Evolutionary conservation across 2,888 invertebrate species (phyloP).

Genomic region (Lumbricus terrestris): DNA sequence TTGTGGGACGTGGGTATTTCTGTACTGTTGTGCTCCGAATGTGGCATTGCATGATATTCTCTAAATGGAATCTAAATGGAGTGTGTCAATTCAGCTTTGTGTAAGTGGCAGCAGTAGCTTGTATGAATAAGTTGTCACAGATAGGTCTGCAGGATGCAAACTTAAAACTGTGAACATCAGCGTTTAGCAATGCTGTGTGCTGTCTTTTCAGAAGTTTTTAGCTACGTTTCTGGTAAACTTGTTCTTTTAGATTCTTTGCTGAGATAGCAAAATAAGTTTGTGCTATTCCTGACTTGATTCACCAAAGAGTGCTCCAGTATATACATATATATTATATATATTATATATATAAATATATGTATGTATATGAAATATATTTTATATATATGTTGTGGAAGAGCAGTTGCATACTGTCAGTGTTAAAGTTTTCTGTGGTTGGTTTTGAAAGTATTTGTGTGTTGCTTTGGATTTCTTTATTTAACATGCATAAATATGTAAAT

Average conservation of each 20-base stretch:
- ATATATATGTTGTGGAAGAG: neutral
- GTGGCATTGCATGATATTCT: neutral
- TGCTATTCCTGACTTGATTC: neutral
- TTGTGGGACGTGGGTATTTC: neutral
- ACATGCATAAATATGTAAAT: neutral
- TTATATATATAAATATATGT: no score
- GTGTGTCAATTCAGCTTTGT: neutral
- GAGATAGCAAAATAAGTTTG: neutral
- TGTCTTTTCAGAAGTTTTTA: neutral
- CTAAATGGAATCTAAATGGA: no score
- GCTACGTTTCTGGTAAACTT: no score
- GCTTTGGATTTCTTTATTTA: neutral
- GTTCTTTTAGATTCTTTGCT: neutral
- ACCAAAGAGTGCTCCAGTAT: neutral
- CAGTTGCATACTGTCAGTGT: neutral
- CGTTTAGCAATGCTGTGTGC: neutral
- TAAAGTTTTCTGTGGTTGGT: neutral
- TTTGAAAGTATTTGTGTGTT: neutral
- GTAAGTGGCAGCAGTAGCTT: neutral
- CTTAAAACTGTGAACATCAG: neutral
- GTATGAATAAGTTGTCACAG: neutral
- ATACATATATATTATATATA: no score
- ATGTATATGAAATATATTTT: no score
- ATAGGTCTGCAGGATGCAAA: neutral
- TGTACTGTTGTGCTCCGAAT: neutral